phyloP scores from a whole-genome alignment of 2,888 invertebrate genomes.

The Perizoma flavofasciatum region DNA sequence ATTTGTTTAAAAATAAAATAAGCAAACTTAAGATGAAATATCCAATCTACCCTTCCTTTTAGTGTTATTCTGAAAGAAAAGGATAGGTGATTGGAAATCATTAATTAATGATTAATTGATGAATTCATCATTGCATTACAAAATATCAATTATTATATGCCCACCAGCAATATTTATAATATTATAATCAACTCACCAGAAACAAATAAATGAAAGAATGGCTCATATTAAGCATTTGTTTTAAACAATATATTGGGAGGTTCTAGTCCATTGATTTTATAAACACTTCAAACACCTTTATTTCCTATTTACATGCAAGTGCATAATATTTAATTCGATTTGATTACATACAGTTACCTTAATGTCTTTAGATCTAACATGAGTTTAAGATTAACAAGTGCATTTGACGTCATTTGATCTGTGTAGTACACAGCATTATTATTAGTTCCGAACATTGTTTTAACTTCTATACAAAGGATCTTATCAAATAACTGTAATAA shows the following conservation, averaged over 20 bases:
- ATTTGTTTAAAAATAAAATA: no score
- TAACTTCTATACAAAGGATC: conserved; percentile 15
- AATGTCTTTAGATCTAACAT: conserved; percentile 5
- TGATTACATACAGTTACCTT: conserved; percentile 10
- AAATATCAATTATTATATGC: no score
- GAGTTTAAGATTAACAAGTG: conserved; percentile 24
- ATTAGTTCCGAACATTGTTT: conserved; percentile 5
- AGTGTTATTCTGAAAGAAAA: conserved; percentile 2
- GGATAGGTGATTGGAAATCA: background rate
- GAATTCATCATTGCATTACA: no score
- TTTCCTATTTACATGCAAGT: conserved; percentile 22
- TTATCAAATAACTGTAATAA: conserved; percentile 13
- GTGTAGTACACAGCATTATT: conserved; percentile 7
- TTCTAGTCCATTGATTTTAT: conserved; percentile 16
- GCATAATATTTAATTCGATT: conserved; percentile 8
- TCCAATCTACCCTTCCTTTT: conserved; percentile 10
- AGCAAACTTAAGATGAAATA: no score
- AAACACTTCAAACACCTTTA: conserved; percentile 13
- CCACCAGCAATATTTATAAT: background rate
- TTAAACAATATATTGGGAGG: background rate
- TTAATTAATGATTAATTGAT: no score
- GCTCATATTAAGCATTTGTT: conserved; percentile 8
- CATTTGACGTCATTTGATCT: conserved; percentile 16
- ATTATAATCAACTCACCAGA: background rate
- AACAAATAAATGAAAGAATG: background rate